A percentile compares a stretch with the other conserved stretches of the same genome.
phyloP scores from a whole-genome alignment of 1,140 invertebrate genomes.

The Drosophila bifasciata region DNA sequence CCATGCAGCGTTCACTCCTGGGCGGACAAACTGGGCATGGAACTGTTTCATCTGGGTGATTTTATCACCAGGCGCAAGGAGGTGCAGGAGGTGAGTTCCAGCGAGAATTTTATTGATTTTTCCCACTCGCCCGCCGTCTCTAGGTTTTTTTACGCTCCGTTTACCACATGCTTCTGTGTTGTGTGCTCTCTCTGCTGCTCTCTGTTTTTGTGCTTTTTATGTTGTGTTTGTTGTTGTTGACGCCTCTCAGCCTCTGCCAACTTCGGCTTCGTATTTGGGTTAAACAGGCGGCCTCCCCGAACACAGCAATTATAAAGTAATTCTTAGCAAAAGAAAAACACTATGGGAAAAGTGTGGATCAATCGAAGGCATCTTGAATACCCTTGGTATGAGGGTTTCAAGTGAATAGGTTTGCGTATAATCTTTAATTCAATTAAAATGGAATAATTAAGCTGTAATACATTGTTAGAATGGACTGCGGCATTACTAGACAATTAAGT shows the following conservation, averaged over 20 bases:
- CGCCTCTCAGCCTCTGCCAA: conserved; percentile 48
- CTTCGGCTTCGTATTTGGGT: conserved; percentile 66
- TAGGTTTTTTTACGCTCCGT: background rate
- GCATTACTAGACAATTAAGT: no score
- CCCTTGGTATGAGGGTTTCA: no score
- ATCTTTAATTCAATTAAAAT: no score
- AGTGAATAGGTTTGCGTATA: no score
- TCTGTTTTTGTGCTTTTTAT: conserved; percentile 37
- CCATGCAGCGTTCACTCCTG: conserved; percentile 87
- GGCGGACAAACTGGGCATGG: conserved; percentile 89
- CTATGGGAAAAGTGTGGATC: conserved; percentile 11
- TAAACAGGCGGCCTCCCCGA: conserved; percentile 61
- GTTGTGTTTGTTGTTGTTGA: conserved; percentile 56
- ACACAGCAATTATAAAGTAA: conserved; percentile 57
- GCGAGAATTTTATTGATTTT: conserved; percentile 71
- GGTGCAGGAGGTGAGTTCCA: conserved; percentile 87
- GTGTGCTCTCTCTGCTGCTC: no score
- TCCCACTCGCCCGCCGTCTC: conserved; percentile 45
- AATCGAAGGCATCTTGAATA: conserved; percentile 21
- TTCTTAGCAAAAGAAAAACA: conserved; percentile 42
- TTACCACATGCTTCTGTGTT: background rate
- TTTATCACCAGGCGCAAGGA: conserved; percentile 89
- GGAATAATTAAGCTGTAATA: no score
- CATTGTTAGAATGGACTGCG: no score
- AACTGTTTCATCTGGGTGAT: conserved; percentile 89